Conservation (phyloP, 2,113 vertebrate genomes). For the Malaclemys terrapin region DNA sequence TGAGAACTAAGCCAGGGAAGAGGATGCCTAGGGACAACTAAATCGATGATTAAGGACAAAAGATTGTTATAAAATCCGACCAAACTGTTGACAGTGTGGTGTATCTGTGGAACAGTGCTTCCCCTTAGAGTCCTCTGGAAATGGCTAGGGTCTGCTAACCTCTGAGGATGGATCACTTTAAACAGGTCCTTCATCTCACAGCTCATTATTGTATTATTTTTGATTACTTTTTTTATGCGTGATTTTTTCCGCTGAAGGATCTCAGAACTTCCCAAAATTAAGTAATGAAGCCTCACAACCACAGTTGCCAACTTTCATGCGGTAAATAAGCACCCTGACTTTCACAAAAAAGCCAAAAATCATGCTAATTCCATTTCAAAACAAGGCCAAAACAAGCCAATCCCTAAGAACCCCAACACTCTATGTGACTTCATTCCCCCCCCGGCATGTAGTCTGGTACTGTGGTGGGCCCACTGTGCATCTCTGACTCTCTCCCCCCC, state of each 20-base stretch:
- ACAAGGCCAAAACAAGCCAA: too few relatives aligned
- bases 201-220: background rate
- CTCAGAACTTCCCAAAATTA: background rate
- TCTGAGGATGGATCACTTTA: background rate
- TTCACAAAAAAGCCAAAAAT: too few relatives aligned
- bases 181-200: background rate
- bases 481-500: too few relatives aligned
- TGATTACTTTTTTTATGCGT: background rate
- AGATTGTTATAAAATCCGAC: fast-evolving
- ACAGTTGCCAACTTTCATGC: too few relatives aligned
- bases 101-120: fast-evolving
- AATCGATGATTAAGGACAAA: background rate
- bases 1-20: background rate
- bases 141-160: background rate
- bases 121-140: too few relatives aligned
- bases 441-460: too few relatives aligned
- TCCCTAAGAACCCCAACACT: too few relatives aligned
- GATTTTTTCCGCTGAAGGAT: background rate
- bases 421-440: too few relatives aligned
- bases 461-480: too few relatives aligned
- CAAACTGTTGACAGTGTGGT: fast-evolving
- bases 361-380: too few relatives aligned
- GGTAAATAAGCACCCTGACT: too few relatives aligned
- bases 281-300: background rate
- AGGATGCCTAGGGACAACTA: background rate